Evolutionary conservation across 2,797 vertebrate genomes (phyloP), one percentile per base, ranked within the genome.

Genomic region (Pangasius macronema): DNA sequence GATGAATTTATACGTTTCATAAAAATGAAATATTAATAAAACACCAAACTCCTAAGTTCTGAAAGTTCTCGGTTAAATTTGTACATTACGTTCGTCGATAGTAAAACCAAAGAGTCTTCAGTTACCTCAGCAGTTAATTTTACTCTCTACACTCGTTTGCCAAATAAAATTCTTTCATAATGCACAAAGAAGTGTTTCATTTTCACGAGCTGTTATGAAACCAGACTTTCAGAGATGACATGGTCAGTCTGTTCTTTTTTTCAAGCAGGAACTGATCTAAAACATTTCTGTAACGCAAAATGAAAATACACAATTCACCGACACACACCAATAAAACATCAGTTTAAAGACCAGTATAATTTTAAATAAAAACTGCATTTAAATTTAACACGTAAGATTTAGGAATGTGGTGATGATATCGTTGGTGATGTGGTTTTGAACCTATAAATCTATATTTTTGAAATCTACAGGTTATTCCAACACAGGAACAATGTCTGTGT

Each of bases 101-200:
- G 68, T n/a, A 5, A 24, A 76, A 51, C 20, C 5, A 51, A 51
- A 76, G 7, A 53, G n/a, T 85, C 51, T 85, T 63, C 51, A 84
- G 13, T 39, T 80, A 30, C 30, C 14, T 49, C 73, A 82, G 65
- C 5, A 36, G 55, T 65, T 36, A 0, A 65, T 88, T 61, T 76
- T 75, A 70, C 16, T 20, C 67, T 76, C 2, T 80, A 57, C 30
- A 33, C 81, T 4, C 11, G 16, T 79, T 86, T 61, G 42, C 53
- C 72, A 77, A 67, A 86, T 39, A n/a, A 87, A 79, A 77, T 22
- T 27, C 46, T 51, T 51, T 51, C 27, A 49, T 57, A 20, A 67
- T 51, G 42, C 46, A 57, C 20, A 65, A 39, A 82, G 79, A 72
- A 61, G 49, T 68, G 53, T 83, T 86, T 88, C 57, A 46, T 65